phyloP scores from a whole-genome alignment of 2,113 vertebrate species.

The Puntigrus tetrazona region DNA sequence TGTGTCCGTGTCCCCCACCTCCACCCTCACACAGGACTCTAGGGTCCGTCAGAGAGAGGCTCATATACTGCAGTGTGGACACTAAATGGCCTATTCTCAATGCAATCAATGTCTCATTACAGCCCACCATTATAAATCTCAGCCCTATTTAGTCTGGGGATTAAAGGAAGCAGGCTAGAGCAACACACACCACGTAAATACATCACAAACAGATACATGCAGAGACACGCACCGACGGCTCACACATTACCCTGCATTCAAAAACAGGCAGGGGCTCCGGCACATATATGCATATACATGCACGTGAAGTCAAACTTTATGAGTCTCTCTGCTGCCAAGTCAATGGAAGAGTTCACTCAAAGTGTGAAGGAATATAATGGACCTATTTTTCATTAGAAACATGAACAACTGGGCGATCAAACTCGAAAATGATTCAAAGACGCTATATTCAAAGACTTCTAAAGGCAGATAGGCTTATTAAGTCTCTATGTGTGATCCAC shows the following conservation, averaged over 20 bases:
- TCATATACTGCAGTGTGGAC: constrained; percentile 19
- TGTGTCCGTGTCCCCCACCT: not conserved
- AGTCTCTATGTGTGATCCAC: not conserved
- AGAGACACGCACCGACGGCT: not conserved
- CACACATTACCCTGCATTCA: constrained; percentile 37
- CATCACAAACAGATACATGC: constrained; percentile 34
- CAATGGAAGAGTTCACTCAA: not conserved
- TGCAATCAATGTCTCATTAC: constrained; percentile 60
- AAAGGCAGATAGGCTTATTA: not conserved
- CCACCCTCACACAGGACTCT: not conserved
- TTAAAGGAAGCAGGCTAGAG: constrained; percentile 23
- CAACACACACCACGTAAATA: constrained; percentile 32
- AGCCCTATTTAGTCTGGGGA: constrained; percentile 44
- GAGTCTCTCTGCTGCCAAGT: not conserved
- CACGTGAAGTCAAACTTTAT: not conserved
- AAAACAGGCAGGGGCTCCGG: not conserved
- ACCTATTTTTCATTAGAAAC: not conserved
- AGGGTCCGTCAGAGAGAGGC: constrained; percentile 34
- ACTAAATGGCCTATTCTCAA: constrained; percentile 48
- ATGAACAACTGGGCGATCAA: not conserved
- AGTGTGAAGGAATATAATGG: not conserved
- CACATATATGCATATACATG: constrained; percentile 2
- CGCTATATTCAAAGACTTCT: not conserved
- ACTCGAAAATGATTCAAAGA: not conserved
- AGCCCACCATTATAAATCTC: constrained; percentile 48